Base-by-base conservation (phyloP, 53 echinoderm and acorn worm genomes). In the Actinopyga echinites region DNA sequence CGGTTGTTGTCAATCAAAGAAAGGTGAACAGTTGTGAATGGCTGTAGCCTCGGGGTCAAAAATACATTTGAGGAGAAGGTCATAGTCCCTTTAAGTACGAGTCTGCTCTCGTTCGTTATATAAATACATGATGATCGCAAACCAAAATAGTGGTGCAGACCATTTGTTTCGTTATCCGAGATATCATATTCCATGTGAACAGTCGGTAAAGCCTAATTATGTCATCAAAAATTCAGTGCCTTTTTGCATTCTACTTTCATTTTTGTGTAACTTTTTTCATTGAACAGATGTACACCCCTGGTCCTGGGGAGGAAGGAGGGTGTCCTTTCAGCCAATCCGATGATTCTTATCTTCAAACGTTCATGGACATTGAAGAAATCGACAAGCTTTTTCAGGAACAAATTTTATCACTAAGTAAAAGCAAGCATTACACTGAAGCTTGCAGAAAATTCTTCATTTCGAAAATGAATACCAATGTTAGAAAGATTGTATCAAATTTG, bases 271-370 rank as follows among this genome's bases (percentile, higher is more conserved):
- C 44, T 75, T 33, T 56, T 60, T 49, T 65, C 43, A n/a, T 54
- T 42, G 36, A 36, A 61, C 83, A 96, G 97, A 83, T 64, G 12
- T 64, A 67, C 40, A 85, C 65, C 44, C 84, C 90, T 19, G 95
- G 99, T 21, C 92, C 88, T 28, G 94, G 95, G 0, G 95, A 99
- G 56, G 95, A 92, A 69, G 99, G 95, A 8, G 99, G 99, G 4
- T 99, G 99, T 63, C 93, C 91, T 2, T 91, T 95, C 69, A 86
- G 73, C 35, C 99, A 99, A 65, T 94, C 92, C 79, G 99, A 99
- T 56, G 85, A 87, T n/a, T 23, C 20, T 10, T 87, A 89, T 56
- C 54, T 95, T 17, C 38, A 83, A 52, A 32, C 35, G 2, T 28
- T 85, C 24, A 85, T 95, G 82, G 74, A 79, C 56, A 57, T 86